phyloP scores from a whole-genome alignment of 2,113 vertebrate species.

The Hiodon alosoides region DNA sequence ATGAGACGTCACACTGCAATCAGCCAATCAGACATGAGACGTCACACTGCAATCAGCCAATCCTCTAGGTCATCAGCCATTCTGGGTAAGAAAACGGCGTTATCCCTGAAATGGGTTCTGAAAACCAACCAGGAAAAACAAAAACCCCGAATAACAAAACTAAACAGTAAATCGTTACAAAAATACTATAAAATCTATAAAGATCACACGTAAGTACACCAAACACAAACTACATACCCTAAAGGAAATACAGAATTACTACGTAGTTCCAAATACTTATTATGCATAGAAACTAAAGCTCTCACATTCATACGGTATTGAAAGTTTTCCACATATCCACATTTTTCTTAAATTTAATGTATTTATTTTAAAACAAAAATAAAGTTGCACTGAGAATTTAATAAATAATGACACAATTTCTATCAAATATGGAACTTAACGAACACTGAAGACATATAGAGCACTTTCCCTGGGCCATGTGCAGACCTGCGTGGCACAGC shows the following conservation, averaged over 20 bases:
- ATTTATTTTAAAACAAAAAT: conserved; percentile 57
- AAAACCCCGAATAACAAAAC: conserved; percentile 38
- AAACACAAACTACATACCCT: conserved; percentile 72
- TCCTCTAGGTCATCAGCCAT: conserved; percentile 25
- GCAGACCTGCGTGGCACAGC: conserved; percentile 63
- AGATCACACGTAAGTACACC: conserved; percentile 44
- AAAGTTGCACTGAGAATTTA: conserved; percentile 73
- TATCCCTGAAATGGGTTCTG: conserved; percentile 10
- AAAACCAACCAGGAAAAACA: conserved; percentile 31
- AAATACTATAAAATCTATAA: conserved; percentile 49
- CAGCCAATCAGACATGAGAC: neutral
- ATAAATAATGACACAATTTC: conserved; percentile 95
- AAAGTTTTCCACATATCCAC: conserved; percentile 56
- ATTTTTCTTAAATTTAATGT: conserved; percentile 50
- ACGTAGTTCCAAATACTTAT: conserved; percentile 68
- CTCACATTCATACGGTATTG: conserved; percentile 81
- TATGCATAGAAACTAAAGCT: conserved; percentile 84
- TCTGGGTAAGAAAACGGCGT: conserved; percentile 27
- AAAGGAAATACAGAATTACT: conserved; percentile 83
- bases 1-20: too few species aligned
- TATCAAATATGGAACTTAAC: conserved; percentile 96
- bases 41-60: conserved; percentile 2
- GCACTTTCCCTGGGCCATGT: conserved; percentile 61
- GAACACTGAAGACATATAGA: conserved; percentile 82
- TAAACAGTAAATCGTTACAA: conserved; percentile 44